Evolutionary conservation across 2,888 invertebrate species (phyloP).

Genomic region (Metallyticus violacea): DNA sequence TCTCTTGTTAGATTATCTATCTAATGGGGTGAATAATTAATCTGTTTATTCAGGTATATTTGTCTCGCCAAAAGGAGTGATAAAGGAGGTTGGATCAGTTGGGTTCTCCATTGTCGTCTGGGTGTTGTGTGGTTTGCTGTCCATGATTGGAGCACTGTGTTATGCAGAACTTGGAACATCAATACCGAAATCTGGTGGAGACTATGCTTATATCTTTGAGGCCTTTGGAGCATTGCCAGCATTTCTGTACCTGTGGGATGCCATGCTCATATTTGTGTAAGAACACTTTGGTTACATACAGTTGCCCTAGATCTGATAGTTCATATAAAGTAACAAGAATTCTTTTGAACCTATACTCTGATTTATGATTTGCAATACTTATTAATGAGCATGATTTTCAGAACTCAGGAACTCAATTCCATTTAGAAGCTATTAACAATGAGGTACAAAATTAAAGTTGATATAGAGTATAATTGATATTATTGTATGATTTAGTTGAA

Average conservation of each 20-base stretch:
- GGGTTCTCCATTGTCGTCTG: conserved; percentile 86
- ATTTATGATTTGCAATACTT: too few relatives aligned
- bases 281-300: conserved; percentile 41
- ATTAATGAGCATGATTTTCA: too few relatives aligned
- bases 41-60: conserved; percentile 72
- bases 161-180: conserved; percentile 93
- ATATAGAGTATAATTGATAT: too few relatives aligned
- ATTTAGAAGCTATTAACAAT: too few relatives aligned
- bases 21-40: too few relatives aligned
- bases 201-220: conserved; percentile 93
- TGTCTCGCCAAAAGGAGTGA: conserved; percentile 91
- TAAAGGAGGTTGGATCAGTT: conserved; percentile 84
- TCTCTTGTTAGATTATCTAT: too few relatives aligned
- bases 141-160: conserved; percentile 91
- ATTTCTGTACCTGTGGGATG: conserved; percentile 95
- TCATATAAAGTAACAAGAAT: too few relatives aligned
- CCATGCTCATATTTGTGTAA: conserved; percentile 94
- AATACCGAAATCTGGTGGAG: conserved; percentile 92
- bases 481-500: too few relatives aligned
- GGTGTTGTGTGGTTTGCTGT: conserved; percentile 83
- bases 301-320: conserved; percentile 4
- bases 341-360: too few relatives aligned
- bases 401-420: too few relatives aligned
- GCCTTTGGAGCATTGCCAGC: conserved; percentile 89
- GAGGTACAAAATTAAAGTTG: too few relatives aligned